Conservation (phyloP, 1,140 invertebrate species). For the Cephus cinctus region DNA sequence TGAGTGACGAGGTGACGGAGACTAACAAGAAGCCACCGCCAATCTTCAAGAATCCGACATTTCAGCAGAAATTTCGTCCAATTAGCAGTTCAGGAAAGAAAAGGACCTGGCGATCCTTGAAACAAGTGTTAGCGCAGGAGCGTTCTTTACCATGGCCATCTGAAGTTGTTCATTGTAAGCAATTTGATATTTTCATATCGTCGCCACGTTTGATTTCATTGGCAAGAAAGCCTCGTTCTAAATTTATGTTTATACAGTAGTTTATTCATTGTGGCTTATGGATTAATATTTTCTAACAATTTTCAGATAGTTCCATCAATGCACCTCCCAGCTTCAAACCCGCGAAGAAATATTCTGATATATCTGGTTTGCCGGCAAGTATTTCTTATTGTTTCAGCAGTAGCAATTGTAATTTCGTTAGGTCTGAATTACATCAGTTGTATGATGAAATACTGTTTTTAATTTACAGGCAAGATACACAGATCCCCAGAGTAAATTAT, state of each 20-base stretch:
- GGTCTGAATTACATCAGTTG: constrained; percentile 19
- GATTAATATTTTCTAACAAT: constrained; percentile 26
- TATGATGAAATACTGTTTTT: constrained; percentile 20
- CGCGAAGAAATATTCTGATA: constrained; percentile 91
- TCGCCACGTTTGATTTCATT: no score
- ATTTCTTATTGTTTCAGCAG: constrained; percentile 11
- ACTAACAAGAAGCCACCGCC: constrained; percentile 39
- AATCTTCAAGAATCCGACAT: constrained; percentile 44
- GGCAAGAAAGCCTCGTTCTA: no score
- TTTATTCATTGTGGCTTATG: constrained; percentile 29
- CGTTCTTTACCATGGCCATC: constrained; percentile 68
- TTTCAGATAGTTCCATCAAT: constrained; percentile 80
- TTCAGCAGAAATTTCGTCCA: constrained; percentile 52
- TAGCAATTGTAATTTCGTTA: constrained; percentile 7
- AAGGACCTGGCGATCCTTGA: constrained; percentile 73
- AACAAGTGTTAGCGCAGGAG: constrained; percentile 76
- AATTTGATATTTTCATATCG: no score
- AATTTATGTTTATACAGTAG: no score
- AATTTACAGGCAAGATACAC: constrained; percentile 76
- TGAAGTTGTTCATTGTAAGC: constrained; percentile 68
- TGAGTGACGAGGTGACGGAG: constrained; percentile 42
- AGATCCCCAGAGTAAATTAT: constrained; percentile 86
- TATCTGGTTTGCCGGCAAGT: constrained; percentile 78
- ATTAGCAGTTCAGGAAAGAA: constrained; percentile 64
- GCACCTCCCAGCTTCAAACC: constrained; percentile 88